Percentiles rank a stretch among this genome's conserved stretches.
Conservation (phyloP, 1,140 invertebrate genomes). For the Scylla paramamosain region DNA sequence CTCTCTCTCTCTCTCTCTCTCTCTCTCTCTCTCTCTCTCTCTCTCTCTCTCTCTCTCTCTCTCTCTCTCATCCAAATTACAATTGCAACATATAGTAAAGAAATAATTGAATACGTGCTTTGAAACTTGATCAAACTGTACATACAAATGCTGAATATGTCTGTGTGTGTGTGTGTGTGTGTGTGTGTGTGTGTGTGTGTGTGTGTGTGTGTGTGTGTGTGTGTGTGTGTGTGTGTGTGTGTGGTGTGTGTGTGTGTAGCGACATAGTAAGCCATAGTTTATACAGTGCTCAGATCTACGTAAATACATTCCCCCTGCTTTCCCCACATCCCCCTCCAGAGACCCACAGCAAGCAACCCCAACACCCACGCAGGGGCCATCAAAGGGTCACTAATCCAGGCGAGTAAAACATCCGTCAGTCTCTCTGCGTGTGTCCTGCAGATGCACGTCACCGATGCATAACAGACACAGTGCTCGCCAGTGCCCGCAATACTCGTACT, state of each 20-base stretch:
- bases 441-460: not conserved
- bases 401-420: not conserved
- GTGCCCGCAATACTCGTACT: not conserved
- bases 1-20: too few relatives aligned
- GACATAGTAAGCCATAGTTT: not conserved
- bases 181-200: constrained; percentile 45
- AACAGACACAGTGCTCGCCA: not conserved
- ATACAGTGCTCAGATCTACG: not conserved
- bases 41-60: too few relatives aligned
- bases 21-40: too few relatives aligned
- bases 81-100: too few relatives aligned
- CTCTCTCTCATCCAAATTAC: too few relatives aligned
- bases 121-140: too few relatives aligned
- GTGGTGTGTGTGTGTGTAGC: not conserved
- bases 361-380: not conserved
- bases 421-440: not conserved
- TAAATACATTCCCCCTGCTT: too few relatives aligned
- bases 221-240: constrained; percentile 39
- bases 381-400: not conserved
- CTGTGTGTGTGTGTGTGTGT: constrained; percentile 27
- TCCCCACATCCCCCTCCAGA: too few relatives aligned
- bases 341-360: too few relatives aligned
- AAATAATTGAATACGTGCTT: too few relatives aligned
- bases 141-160: not conserved
- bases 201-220: constrained; percentile 37